These are phyloP conservation scores for Sinocyclocheilus maitianheensis DNA, from an alignment of 2,113 vertebrate genomes.

Conservation along the genomic window DNA sequence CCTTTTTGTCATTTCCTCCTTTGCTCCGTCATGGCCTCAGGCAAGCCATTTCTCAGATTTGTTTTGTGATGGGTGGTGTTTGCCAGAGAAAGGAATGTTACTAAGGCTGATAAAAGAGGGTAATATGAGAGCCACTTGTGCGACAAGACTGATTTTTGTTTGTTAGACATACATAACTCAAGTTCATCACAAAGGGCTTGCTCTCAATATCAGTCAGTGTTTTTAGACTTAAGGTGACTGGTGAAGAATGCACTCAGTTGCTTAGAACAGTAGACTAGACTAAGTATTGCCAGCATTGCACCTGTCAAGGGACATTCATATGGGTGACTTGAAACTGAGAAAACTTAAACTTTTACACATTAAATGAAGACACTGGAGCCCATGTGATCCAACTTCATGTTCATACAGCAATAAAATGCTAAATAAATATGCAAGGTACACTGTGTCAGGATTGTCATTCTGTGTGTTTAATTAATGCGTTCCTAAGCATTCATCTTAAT, in stretches of 20 bases:
- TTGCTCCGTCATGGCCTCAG: constrained; percentile 52
- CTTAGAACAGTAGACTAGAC: background rate
- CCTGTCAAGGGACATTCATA: background rate
- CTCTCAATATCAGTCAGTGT: background rate
- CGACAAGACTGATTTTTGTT: background rate
- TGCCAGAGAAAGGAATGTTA: constrained; percentile 6
- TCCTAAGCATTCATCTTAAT: background rate
- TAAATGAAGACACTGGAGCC: background rate
- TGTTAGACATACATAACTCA: background rate
- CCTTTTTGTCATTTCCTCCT: constrained; percentile 20
- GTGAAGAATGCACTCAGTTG: background rate
- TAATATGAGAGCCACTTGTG: background rate
- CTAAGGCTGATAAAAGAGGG: constrained; percentile 8
- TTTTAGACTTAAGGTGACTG: background rate
- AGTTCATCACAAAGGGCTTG: background rate
- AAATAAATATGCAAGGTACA: too few relatives aligned
- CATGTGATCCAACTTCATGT: background rate
- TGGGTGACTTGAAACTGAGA: background rate
- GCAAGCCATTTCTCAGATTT: constrained; percentile 43
- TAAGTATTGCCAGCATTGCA: background rate
- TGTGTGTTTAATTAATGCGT: background rate
- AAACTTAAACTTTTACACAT: too few relatives aligned
- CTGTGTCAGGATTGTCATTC: background rate
- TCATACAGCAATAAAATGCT: background rate
- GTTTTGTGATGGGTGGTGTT: constrained; percentile 1